These are phyloP conservation scores for Calephelis virginiensis DNA, from an alignment of 1,140 invertebrate genomes.

Conservation along the genomic window DNA sequence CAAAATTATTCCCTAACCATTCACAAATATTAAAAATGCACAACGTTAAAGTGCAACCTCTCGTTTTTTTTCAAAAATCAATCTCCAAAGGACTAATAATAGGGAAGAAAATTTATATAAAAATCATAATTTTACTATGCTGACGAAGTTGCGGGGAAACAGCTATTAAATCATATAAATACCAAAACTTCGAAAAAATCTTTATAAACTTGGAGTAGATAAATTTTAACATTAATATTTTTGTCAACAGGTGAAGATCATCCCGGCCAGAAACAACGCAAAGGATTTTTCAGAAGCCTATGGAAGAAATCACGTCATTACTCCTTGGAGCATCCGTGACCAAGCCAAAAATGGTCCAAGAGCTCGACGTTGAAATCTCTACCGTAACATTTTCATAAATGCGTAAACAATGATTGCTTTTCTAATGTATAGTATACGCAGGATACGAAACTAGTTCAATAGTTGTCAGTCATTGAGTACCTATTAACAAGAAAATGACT, in stretches of 20 bases:
- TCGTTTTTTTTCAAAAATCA: no score
- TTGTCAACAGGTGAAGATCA: slow-evolving; percentile 83
- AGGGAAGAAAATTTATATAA: no score
- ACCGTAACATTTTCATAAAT: slow-evolving; percentile 27
- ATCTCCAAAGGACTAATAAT: no score
- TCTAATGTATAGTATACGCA: slow-evolving; percentile 15
- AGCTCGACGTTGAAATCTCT: slow-evolving; percentile 43
- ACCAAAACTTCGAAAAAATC: no score
- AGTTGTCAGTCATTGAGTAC: slow-evolving; percentile 13
- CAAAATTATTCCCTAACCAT: no score
- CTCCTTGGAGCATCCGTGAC: slow-evolving; percentile 85
- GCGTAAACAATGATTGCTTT: slow-evolving; percentile 8
- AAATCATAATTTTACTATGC: no score
- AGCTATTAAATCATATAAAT: no score
- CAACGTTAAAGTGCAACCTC: no score
- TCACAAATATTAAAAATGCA: no score
- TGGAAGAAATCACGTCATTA: slow-evolving; percentile 91
- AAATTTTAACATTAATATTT: slow-evolving; percentile 25
- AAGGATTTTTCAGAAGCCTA: slow-evolving; percentile 89
- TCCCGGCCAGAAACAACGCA: slow-evolving; percentile 85
- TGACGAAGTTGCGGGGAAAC: no score
- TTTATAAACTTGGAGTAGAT: no score
- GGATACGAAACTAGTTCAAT: slow-evolving; percentile 6
- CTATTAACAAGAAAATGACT: slow-evolving; percentile 27
- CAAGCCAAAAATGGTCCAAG: slow-evolving; percentile 31